Base-by-base conservation (phyloP, 2,888 invertebrate species). In the Caenorhabditis sp. region DNA sequence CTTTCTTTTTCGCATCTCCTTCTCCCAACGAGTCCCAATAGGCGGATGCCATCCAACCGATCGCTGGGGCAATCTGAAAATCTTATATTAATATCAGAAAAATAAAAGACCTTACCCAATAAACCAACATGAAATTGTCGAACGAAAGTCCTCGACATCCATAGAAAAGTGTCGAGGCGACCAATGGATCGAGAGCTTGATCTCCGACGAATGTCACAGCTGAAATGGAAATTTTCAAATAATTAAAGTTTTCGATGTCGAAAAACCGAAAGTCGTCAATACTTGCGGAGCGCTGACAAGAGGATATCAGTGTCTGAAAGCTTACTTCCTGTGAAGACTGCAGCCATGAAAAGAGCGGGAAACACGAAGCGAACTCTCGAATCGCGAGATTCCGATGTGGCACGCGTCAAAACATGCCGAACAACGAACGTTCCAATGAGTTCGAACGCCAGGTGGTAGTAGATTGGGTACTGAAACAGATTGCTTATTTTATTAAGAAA, bases 31-130 rank as follows among this genome's bases (percentile, higher is more conserved):
- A 70, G 54, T 86, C 85, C 56, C 66, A 47, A 24, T 66, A 66
- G 12, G 87, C 87, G 26, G 83, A 83, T 10, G 73, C 44, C 44
- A 87, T 56, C 87, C 87, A 87, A 8, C 87, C 87, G 24, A 87
- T 59, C 1, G 84, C 68, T 19, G 87, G 87, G 14, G 84, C 80
- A 26, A 87, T 68, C 86, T 85, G 68, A 47, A 73, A 44, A 47
- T 63, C 12, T 22, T 22, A 47, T 26, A 35, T 54, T 24, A 10
- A 22, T 66, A 19, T 38, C 19, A 16, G 14, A n/a, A 24, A 26
- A 74, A 49, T 49, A 38, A 44, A 47, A 35, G 10, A 19, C 31
- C 83, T 44, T 19, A 85, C 86, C 85, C 85, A 87, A 49, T 87
- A 87, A 63, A 84, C 69, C n/a, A 85, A 72, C 49, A 87, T 83